phyloP scores from a whole-genome alignment of 23 tunicate species.

The Trididemnum clinides region DNA sequence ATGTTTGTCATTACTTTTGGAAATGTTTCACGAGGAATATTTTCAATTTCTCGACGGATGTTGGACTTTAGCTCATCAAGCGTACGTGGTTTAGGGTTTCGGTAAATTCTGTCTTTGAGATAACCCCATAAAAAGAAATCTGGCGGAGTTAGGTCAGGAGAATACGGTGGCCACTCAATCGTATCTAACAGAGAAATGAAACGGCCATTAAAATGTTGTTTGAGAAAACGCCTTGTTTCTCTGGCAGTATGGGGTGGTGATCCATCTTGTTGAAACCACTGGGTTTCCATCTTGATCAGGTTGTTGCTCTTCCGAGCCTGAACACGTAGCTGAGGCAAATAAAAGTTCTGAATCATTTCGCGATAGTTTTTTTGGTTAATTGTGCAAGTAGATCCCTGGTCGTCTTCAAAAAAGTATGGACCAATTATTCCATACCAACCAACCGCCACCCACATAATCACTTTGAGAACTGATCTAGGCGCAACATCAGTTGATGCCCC shows the following conservation, averaged over 20 bases:
- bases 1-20: slow-evolving; percentile 7
- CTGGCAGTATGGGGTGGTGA: slow-evolving; percentile 27
- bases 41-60: neutral
- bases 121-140: slow-evolving; percentile 10
- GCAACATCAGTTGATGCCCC: neutral
- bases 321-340: neutral
- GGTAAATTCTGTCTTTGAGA: neutral
- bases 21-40: slow-evolving; percentile 1
- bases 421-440: slow-evolving; percentile 1
- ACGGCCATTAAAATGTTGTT: slow-evolving; percentile 7
- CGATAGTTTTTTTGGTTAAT: slow-evolving; percentile 10
- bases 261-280: slow-evolving; percentile 30
- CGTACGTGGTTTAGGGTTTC: neutral
- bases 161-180: slow-evolving; percentile 29
- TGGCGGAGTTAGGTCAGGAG: slow-evolving; percentile 11
- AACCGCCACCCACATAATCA: neutral
- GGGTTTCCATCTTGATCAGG: neutral
- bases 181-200: slow-evolving; percentile 7
- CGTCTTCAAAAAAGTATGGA: slow-evolving; percentile 1
- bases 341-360: slow-evolving; percentile 1
- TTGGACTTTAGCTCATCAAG: neutral
- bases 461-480: slow-evolving; percentile 5
- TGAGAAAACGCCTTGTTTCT: slow-evolving; percentile 19
- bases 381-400: slow-evolving; percentile 1
- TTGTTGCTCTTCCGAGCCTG: slow-evolving; percentile 25